Conservation (phyloP, 1,140 invertebrate genomes). For the Lasaia peninsularis region DNA sequence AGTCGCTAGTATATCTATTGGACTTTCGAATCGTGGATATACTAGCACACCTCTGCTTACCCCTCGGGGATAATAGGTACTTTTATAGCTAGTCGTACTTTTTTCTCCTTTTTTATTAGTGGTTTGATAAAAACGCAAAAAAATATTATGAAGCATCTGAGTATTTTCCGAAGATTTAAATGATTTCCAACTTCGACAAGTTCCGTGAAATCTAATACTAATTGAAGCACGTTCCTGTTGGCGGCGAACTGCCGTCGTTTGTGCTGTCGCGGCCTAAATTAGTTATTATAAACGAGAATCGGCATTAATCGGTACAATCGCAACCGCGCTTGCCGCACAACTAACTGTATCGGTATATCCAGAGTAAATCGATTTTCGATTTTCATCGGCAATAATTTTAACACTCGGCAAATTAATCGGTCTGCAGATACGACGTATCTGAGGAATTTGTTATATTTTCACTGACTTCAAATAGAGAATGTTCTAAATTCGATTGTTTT, state of each 20-base stretch:
- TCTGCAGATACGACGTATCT: background rate
- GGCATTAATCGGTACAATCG: slow-evolving; percentile 3
- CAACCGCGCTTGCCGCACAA: background rate
- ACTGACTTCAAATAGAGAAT: too few species aligned
- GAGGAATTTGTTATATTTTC: background rate
- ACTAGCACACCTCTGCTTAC: too few species aligned
- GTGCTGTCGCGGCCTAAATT: background rate
- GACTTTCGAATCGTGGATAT: too few species aligned
- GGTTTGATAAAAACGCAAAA: too few species aligned
- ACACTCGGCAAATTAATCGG: slow-evolving; percentile 6
- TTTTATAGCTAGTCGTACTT: too few species aligned
- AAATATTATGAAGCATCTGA: too few species aligned
- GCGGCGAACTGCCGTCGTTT: slow-evolving; percentile 5
- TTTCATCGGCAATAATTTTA: slow-evolving; percentile 8
- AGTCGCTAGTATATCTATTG: too few species aligned
- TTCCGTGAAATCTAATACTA: background rate
- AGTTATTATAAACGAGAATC: slow-evolving; percentile 8
- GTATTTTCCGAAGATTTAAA: background rate
- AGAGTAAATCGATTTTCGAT: slow-evolving; percentile 7
- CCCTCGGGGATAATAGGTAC: too few species aligned
- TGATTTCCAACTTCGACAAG: background rate
- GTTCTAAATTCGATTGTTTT: too few species aligned
- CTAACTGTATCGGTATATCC: background rate
- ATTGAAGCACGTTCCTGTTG: background rate
- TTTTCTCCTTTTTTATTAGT: too few species aligned